These are phyloP conservation scores for Pachymerium ferrugineum DNA, from an alignment of 2,888 invertebrate genomes.

Conservation along the genomic window DNA sequence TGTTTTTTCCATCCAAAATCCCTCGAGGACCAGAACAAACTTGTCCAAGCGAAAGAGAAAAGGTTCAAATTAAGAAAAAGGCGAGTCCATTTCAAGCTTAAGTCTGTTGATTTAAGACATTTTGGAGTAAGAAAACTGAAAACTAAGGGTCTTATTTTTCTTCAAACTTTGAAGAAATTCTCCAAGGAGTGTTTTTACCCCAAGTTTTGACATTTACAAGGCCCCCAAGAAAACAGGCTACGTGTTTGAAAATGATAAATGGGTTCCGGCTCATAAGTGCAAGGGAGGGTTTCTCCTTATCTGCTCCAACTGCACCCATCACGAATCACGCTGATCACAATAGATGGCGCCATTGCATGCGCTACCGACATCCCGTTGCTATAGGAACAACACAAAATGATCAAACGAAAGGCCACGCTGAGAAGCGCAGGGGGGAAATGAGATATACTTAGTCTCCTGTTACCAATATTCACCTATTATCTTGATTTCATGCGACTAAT, in stretches of 20 bases:
- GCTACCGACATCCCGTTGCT: neutral
- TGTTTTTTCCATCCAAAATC: neutral
- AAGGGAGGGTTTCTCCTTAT: neutral
- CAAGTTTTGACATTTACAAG: neutral
- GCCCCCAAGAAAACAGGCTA: neutral
- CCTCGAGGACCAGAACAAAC: too few species aligned
- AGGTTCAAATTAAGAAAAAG: too few species aligned
- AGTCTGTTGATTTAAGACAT: too few species aligned
- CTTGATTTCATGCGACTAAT: too few species aligned
- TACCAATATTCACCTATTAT: too few species aligned
- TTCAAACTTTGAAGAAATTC: too few species aligned
- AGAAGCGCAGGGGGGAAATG: neutral
- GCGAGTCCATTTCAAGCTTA: too few species aligned
- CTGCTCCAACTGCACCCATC: neutral
- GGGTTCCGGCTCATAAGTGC: constrained; percentile 6
- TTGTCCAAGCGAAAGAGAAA: neutral
- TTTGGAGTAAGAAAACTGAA: too few species aligned
- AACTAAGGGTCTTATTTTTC: too few species aligned
- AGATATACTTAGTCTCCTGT: too few species aligned
- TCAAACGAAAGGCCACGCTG: too few species aligned
- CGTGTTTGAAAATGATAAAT: neutral
- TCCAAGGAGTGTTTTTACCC: neutral
- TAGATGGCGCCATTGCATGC: constrained; percentile 6
- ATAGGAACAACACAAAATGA: neutral
- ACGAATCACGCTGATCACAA: neutral